phyloP scores from a whole-genome alignment of 2,113 vertebrate species.

The Ctenomys sociabilis region DNA sequence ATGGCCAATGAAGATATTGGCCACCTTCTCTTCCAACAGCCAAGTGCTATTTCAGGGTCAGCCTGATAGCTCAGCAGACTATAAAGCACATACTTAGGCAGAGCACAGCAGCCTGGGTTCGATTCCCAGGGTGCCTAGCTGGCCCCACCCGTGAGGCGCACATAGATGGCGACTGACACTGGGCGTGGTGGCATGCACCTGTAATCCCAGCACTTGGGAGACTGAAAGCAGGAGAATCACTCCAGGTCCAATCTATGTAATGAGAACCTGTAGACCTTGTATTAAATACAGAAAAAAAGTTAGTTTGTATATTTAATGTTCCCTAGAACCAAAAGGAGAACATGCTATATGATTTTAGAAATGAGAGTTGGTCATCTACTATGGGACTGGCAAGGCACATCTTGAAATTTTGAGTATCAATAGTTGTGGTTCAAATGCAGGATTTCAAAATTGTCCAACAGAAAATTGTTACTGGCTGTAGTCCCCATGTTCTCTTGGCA shows the following conservation, averaged over 20 bases:
- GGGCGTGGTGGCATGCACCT: too few relatives aligned
- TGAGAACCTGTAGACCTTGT: too few relatives aligned
- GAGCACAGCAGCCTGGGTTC: too few relatives aligned
- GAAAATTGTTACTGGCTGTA: constrained; percentile 14
- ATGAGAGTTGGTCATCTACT: background rate
- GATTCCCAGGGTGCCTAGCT: too few relatives aligned
- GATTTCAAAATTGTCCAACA: background rate
- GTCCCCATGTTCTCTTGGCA: background rate
- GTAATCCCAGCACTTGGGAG: too few relatives aligned
- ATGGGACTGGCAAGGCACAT: background rate
- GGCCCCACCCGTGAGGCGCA: too few relatives aligned
- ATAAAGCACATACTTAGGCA: too few relatives aligned
- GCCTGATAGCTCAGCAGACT: too few relatives aligned
- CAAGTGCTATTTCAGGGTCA: background rate
- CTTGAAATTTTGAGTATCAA: constrained; percentile 43
- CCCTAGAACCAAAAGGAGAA: background rate
- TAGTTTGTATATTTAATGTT: background rate
- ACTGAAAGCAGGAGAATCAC: too few relatives aligned
- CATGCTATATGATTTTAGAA: background rate
- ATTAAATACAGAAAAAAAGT: background rate
- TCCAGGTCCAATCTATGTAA: too few relatives aligned
- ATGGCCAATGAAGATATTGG: background rate
- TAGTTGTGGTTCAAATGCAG: background rate
- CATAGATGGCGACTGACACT: too few relatives aligned
- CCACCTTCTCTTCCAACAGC: background rate